These are phyloP conservation scores for Patiria miniata DNA, from an alignment of 35 echinoderm and acorn worm genomes.

Conservation along the genomic window DNA sequence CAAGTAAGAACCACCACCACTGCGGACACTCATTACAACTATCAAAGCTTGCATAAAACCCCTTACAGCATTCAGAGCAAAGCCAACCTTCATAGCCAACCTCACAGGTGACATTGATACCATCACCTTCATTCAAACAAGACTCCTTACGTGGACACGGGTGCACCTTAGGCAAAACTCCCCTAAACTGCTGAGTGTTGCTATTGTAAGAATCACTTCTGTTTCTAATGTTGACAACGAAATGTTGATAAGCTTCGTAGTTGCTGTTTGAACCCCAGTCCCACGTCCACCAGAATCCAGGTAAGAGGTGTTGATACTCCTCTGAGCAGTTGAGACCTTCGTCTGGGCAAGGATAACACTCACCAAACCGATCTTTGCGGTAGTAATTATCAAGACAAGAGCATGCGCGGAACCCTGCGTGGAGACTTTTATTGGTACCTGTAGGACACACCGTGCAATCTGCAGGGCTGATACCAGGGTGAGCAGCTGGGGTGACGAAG, in stretches of 20 bases:
- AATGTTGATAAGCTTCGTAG: not conserved
- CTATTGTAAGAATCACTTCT: not conserved
- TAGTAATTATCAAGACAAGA: slow-evolving; percentile 34
- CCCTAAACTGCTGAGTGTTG: not conserved
- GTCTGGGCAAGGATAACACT: not conserved
- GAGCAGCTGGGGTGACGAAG: not conserved
- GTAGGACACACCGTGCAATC: slow-evolving; percentile 40
- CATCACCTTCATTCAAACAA: not conserved
- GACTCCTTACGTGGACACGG: not conserved
- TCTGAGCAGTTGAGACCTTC: slow-evolving; percentile 36
- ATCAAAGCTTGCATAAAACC: slow-evolving; percentile 35
- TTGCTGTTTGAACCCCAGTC: not conserved
- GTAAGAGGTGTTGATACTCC: slow-evolving; percentile 30
- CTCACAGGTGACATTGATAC: not conserved
- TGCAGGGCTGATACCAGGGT: not conserved
- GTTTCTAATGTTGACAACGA: not conserved
- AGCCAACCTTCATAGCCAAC: slow-evolving; percentile 21
- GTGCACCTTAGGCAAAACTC: not conserved
- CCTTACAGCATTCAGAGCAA: slow-evolving; percentile 21
- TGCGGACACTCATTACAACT: slow-evolving; percentile 31
- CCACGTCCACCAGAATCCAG: slow-evolving; percentile 53
- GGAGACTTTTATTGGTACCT: slow-evolving; percentile 31
- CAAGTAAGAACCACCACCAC: not conserved
- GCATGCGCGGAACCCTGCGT: slow-evolving; percentile 55
- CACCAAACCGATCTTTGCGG: slow-evolving; percentile 35